A percentile compares a stretch with the other conserved stretches of the same genome.
Evolutionary conservation across 2,113 vertebrate species (phyloP).

Genomic region (Myxocyprinus asiaticus): DNA sequence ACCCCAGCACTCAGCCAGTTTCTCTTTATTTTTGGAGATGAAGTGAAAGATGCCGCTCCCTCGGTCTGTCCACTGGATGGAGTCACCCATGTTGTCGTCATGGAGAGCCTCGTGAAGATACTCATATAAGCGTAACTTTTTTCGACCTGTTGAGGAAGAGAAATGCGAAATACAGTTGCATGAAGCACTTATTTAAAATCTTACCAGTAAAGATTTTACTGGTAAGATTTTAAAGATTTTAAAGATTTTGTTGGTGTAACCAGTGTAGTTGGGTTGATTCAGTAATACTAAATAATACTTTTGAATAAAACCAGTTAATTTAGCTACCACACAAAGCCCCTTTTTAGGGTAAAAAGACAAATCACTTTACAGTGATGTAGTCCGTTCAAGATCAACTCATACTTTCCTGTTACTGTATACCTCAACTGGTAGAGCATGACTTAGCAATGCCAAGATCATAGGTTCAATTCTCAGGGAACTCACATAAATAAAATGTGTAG

Average conservation of each 20-base stretch:
- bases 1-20: constrained; percentile 93
- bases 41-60: constrained; percentile 91
- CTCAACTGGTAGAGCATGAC: too few relatives aligned
- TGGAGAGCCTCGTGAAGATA: constrained; percentile 89
- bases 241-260: too few relatives aligned
- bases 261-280: background rate
- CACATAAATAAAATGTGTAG: background rate
- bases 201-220: background rate
- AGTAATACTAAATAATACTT: too few relatives aligned
- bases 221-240: too few relatives aligned
- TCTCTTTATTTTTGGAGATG: constrained; percentile 96
- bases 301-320: too few relatives aligned
- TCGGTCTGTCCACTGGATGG: constrained; percentile 94
- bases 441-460: too few relatives aligned
- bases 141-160: constrained; percentile 76
- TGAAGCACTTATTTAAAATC: background rate
- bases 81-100: constrained; percentile 87
- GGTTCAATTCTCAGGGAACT: background rate
- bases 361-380: too few relatives aligned
- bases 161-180: background rate
- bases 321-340: too few relatives aligned
- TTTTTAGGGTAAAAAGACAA: too few relatives aligned
- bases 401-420: too few relatives aligned
- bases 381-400: too few relatives aligned
- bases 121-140: constrained; percentile 91